Evolutionary conservation across 1,140 invertebrate species (phyloP).

Genomic region (Solen grandis): DNA sequence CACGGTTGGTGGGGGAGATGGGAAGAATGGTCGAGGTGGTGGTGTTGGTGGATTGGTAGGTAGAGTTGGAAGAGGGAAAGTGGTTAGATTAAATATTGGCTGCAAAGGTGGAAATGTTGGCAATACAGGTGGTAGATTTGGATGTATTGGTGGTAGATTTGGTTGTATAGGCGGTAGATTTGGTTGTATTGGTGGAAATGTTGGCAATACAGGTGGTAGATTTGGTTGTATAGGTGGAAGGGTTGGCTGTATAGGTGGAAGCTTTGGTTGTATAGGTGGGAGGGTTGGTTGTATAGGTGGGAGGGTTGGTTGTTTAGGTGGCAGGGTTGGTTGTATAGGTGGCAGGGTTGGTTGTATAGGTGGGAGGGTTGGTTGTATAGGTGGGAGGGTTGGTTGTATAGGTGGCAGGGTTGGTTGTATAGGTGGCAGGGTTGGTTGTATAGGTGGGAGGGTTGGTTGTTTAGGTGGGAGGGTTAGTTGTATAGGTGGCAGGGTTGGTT

Average conservation of each 20-base stretch:
- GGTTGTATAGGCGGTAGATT: neutral
- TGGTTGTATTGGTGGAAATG: neutral
- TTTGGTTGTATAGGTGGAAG: neutral
- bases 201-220: neutral
- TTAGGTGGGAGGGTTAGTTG: neutral
- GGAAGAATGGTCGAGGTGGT: neutral
- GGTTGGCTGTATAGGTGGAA: neutral
- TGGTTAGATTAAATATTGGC: no score
- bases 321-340: neutral
- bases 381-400: neutral
- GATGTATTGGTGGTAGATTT: neutral
- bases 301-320: neutral
- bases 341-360: neutral
- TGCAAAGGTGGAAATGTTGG: neutral
- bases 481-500: neutral
- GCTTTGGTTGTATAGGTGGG: neutral
- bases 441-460: neutral
- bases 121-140: neutral
- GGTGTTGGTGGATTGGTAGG: neutral
- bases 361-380: neutral
- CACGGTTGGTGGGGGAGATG: neutral
- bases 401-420: neutral
- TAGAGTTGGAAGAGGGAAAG: neutral
- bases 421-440: neutral
- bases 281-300: neutral